Evolutionary conservation across 2,888 invertebrate species (phyloP).

Genomic region (Andrena trimmerana): DNA sequence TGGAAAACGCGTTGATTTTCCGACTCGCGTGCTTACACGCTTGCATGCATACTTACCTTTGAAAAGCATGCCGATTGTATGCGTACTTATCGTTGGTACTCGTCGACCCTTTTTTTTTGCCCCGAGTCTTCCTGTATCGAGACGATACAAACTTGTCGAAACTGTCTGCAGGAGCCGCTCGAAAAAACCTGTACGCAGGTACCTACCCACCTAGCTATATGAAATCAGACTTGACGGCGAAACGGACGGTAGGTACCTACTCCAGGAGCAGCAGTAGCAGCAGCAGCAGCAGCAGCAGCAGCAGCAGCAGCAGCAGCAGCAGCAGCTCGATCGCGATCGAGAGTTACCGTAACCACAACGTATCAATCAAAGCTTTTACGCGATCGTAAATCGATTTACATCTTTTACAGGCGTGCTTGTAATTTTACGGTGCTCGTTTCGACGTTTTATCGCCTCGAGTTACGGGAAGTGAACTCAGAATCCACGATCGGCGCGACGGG

Average conservation of each 20-base stretch:
- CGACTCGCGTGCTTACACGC: conserved; percentile 33
- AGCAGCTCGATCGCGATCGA: conserved; percentile 2
- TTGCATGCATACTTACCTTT: conserved; percentile 2
- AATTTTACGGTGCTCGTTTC: conserved; percentile 42
- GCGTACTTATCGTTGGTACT: neutral
- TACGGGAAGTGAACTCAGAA: conserved; percentile 17
- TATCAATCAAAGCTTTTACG: conserved; percentile 25
- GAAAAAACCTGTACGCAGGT: too few relatives aligned
- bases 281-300: too few relatives aligned
- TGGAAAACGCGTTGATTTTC: conserved; percentile 38
- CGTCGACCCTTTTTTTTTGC: too few relatives aligned
- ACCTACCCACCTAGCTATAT: too few relatives aligned
- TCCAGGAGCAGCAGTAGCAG: too few relatives aligned
- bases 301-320: too few relatives aligned
- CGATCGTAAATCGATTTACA: conserved; percentile 54
- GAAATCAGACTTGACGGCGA: too few relatives aligned
- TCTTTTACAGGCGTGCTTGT: conserved; percentile 37
- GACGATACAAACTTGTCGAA: too few relatives aligned
- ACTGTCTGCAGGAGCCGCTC: too few relatives aligned
- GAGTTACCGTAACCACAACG: conserved; percentile 28
- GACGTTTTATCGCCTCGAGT: conserved; percentile 40
- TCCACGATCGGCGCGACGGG: neutral
- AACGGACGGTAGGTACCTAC: too few relatives aligned
- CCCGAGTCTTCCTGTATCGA: too few relatives aligned
- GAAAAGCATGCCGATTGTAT: conserved; percentile 5